Conservation (phyloP, 2,113 vertebrate genomes). For the Vulpes ferrilata region DNA sequence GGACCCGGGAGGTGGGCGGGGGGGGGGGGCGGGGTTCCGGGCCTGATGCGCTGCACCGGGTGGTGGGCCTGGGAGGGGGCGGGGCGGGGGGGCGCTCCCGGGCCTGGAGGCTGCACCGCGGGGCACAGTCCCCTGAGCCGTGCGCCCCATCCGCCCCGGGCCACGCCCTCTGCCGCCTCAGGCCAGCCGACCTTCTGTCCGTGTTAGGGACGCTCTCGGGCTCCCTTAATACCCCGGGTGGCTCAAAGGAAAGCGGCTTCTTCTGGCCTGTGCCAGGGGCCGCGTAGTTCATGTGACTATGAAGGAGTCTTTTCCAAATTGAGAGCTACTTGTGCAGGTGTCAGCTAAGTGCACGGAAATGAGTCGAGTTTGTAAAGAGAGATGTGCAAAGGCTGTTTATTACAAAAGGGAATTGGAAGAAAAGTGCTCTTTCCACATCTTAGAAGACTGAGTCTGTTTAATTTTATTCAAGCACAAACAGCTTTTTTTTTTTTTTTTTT, state of each 20-base stretch:
- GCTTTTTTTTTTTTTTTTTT: background rate
- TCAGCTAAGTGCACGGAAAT: background rate
- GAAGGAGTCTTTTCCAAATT: background rate
- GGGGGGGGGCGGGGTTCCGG: too few species aligned
- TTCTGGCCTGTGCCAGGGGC: background rate
- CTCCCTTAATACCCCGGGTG: background rate
- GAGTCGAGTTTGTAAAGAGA: background rate
- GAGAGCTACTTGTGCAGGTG: background rate
- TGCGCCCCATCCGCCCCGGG: background rate
- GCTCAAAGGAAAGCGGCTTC: background rate
- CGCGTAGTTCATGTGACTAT: background rate
- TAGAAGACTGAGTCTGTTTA: background rate
- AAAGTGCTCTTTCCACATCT: background rate
- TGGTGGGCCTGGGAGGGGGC: too few species aligned
- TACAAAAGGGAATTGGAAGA: background rate
- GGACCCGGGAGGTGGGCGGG: too few species aligned
- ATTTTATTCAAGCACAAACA: background rate
- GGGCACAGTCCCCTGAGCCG: too few species aligned
- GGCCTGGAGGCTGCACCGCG: too few species aligned
- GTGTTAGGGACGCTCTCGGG: background rate
- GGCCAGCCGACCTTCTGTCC: background rate
- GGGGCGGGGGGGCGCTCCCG: too few species aligned
- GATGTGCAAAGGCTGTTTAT: background rate
- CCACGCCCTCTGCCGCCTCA: background rate
- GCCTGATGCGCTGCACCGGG: too few species aligned